Evolutionary conservation across 2,797 vertebrate species (phyloP), one percentile per base, ranked within the genome.

Genomic region (Paguma larvata): DNA sequence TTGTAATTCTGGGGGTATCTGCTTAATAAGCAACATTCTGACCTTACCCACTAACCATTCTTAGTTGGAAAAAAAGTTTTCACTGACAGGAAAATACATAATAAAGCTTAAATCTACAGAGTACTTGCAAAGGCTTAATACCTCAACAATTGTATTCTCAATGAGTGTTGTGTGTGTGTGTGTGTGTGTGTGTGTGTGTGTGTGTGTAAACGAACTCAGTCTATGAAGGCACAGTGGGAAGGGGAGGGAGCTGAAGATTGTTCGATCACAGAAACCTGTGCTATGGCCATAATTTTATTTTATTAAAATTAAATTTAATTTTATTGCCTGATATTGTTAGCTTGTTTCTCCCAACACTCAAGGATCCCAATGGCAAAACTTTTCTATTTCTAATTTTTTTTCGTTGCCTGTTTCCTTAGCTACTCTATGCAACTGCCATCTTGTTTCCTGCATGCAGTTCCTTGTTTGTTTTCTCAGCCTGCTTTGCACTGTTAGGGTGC

Each of bases 11-110:
- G 85, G 48, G 23, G 21, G 48, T 84, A 89, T 56, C 56, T 93
- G 9, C 59, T 93, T 93, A 83, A 63, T 84, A 91, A 94, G 59
- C 46, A 95, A 62, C 38, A 38, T 82, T 14, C 5, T 92, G 19
- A 25, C 30, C 46, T 89, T 73, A 53, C 27, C 34, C 84, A 41
- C 65, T 59, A 87, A 62, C 30, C 44, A 73, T 77, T 86, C 34
- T 46, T 34, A 44, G 32, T 89, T 59, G 27, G 78, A 83, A 79
- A 94, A 83, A 65, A 46, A 92, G 48, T 88, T 93, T 92, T 75
- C 48, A 68, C 48, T 41, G 82, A 46, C 19, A 90, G 80, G 65
- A 92, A 82, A 67, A 78, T 65, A 79, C 7, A 48, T 16, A 73
- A 32, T 89, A 70, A 86, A 67, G 8, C 30, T 77, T 89, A 85